Evolutionary conservation across 2,797 vertebrate species (phyloP), one percentile per base, ranked within the genome.

Genomic region (Melanotaenia boesemani): DNA sequence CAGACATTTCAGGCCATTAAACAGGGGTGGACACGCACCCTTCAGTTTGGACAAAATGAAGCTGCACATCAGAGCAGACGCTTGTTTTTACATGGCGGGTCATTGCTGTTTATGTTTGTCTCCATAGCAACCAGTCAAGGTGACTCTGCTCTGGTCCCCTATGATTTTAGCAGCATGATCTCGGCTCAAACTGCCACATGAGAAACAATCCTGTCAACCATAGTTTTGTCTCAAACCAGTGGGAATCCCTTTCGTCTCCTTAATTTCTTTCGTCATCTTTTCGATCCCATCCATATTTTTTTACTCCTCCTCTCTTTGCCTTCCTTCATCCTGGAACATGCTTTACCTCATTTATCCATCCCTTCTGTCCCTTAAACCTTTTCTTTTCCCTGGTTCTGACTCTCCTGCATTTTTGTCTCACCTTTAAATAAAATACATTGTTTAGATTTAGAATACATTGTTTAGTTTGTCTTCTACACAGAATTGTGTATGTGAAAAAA

Each of bases 71-170:
- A 16, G 24, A 56, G 12, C 39, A 36, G 37, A 10, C 6, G 2
- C 24, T 66, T 36, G 39, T 67, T 65, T 86, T 85, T 70, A 70
- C 46, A 1, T 16, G 13, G 12, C 55, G 36, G 36, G 55, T n/a
- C 26, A 10, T 52, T 5, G 1, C 37, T 63, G 64, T 80, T 66
- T 68, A 34, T 50, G 28, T 39, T 63, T 5, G 48, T 84, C 70
- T 61, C 71, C 73, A 63, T 13, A 16, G 75, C 74, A 63, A 71
- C 76, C 10, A 60, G 57, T 61, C 39, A 72, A 64, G 64, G 77
- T 56, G 74, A 65, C 61, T 74, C 6, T 0, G 36, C 26, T 63
- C 52, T 2, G 1, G 60, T 64, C 75, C 30, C 20, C 2, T 9
- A 58, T 9, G 65, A 4, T 22, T 39, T 3, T 9, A 58, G 10